These are phyloP conservation scores for Drosophila lacicola DNA, from an alignment of 2,888 invertebrate genomes.

Conservation along the genomic window DNA sequence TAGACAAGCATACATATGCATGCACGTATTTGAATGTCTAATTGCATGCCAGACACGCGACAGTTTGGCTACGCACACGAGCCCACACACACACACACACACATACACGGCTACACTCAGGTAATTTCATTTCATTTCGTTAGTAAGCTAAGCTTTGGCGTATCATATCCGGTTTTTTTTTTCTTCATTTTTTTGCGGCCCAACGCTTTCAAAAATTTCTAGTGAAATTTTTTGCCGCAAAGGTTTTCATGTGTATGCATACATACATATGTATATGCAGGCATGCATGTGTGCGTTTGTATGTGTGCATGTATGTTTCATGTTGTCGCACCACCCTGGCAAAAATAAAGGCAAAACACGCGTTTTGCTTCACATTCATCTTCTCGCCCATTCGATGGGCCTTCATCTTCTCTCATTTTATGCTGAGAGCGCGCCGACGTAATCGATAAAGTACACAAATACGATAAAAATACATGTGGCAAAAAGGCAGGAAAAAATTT, in stretches of 20 bases:
- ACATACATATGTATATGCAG: constrained; percentile 1
- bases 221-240: constrained; percentile 67
- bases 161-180: constrained; percentile 74
- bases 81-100: constrained; percentile 22
- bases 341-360: constrained; percentile 51
- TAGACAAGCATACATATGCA: constrained; percentile 9
- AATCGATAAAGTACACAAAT: constrained; percentile 74
- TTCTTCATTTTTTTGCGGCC: constrained; percentile 37
- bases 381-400: constrained; percentile 44
- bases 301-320: constrained; percentile 29
- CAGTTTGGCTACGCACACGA: constrained; percentile 53
- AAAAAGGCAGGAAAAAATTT: constrained; percentile 42
- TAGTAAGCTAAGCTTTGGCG: constrained; percentile 64
- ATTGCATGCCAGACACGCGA: constrained; percentile 63
- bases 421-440: constrained; percentile 66
- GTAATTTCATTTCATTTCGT: constrained; percentile 66
- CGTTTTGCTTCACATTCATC: constrained; percentile 62
- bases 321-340: constrained; percentile 49
- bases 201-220: constrained; percentile 79
- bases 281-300: constrained; percentile 7
- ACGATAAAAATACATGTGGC: constrained; percentile 67
- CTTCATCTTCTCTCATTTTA: constrained; percentile 56
- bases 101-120: constrained; percentile 26
- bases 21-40: constrained; percentile 54
- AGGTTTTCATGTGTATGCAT: constrained; percentile 24